A percentile compares a stretch with the other conserved stretches of the same genome.
Conservation (phyloP, 2,113 vertebrate species). For the Aegithalos caudatus region DNA sequence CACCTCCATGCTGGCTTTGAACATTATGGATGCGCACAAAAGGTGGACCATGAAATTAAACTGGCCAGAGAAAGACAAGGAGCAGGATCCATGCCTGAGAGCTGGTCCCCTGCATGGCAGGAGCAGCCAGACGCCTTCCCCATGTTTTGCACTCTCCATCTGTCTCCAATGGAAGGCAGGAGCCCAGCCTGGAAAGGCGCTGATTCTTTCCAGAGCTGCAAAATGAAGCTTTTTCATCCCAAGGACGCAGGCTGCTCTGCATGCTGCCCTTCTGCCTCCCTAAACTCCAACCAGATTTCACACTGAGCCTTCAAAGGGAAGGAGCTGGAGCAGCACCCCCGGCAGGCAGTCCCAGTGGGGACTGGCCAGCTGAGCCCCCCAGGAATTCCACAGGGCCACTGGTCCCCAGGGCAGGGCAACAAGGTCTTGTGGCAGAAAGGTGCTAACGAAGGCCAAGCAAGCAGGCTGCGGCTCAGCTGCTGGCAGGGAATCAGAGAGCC, state of each 20-base stretch:
- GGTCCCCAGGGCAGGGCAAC: neutral
- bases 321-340: neutral
- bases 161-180: conserved; percentile 42
- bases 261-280: conserved; percentile 28
- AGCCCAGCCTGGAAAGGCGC: neutral
- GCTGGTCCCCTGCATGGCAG: neutral
- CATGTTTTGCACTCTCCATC: neutral
- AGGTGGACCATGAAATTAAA: neutral
- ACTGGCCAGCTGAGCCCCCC: neutral
- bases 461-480: conserved; percentile 14
- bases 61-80: neutral
- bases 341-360: neutral
- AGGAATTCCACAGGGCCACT: neutral
- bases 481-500: conserved; percentile 59
- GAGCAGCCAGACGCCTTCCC: neutral
- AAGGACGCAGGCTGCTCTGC: neutral
- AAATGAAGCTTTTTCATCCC: conserved; percentile 18
- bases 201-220: conserved; percentile 59
- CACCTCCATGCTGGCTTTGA: neutral
- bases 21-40: neutral
- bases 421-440: conserved; percentile 28
- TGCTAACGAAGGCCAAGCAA: neutral
- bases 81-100: neutral
- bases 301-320: conserved; percentile 36
- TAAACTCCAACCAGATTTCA: conserved; percentile 61